Conservation (phyloP, 92 coral and sea anemone species). For the Pocillopora meandrina region DNA sequence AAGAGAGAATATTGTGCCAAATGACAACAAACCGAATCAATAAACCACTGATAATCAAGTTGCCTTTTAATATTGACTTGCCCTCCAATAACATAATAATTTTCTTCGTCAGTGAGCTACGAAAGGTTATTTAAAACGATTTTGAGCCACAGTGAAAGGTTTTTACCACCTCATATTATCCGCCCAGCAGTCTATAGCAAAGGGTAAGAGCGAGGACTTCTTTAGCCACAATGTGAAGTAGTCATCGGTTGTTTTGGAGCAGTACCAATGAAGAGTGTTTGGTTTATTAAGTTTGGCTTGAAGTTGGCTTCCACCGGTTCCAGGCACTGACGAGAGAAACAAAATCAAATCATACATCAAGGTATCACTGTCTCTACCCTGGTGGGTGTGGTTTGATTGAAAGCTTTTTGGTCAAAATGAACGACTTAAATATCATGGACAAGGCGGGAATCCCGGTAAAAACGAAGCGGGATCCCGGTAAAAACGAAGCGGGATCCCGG, state of each 20-base stretch:
- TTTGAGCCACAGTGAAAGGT: background rate
- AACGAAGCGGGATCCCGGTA: too few species aligned
- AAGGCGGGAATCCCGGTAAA: too few species aligned
- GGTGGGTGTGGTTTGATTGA: too few species aligned
- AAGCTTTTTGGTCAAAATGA: too few species aligned
- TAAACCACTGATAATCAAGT: too few species aligned
- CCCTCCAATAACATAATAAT: too few species aligned
- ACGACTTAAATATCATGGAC: too few species aligned
- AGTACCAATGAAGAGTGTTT: slow-evolving; percentile 60
- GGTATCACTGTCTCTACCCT: background rate
- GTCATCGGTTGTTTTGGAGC: slow-evolving; percentile 62
- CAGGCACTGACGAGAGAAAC: slow-evolving; percentile 64
- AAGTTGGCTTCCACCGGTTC: slow-evolving; percentile 82
- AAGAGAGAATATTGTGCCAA: too few species aligned
- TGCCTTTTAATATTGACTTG: too few species aligned
- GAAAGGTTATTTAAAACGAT: background rate
- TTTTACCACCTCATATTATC: slow-evolving; percentile 77
- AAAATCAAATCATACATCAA: background rate
- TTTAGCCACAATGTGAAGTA: slow-evolving; percentile 77
- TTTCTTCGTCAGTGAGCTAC: too few species aligned
- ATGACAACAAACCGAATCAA: too few species aligned
- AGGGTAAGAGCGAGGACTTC: slow-evolving; percentile 72
- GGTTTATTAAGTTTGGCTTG: slow-evolving; percentile 86
- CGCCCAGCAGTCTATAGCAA: slow-evolving; percentile 67
- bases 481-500: too few species aligned